Percentiles rank a stretch among this genome's conserved stretches.
These are phyloP conservation scores for Molorchus minor DNA, from an alignment of 2,888 invertebrate genomes.

Conservation along the genomic window DNA sequence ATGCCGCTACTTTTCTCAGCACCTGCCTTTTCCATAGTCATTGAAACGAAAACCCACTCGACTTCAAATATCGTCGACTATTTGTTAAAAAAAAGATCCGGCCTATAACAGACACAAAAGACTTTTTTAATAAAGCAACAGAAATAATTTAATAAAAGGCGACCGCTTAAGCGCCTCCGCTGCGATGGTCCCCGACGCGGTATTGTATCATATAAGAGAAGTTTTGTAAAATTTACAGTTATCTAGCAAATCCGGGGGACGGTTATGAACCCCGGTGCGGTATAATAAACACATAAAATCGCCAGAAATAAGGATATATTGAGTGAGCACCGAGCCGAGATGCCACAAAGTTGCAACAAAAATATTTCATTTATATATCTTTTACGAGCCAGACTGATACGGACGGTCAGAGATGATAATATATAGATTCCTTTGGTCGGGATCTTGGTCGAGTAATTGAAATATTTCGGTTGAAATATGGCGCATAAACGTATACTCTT, in stretches of 20 bases:
- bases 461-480: slow-evolving; percentile 60
- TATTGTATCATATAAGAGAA: slow-evolving; percentile 51
- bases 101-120: slow-evolving; percentile 27
- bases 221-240: slow-evolving; percentile 58
- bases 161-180: background rate
- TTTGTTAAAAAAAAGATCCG: slow-evolving; percentile 21
- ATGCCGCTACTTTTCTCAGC: too few relatives aligned
- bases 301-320: slow-evolving; percentile 65
- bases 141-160: slow-evolving; percentile 50
- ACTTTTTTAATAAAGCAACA: slow-evolving; percentile 37
- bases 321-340: slow-evolving; percentile 59
- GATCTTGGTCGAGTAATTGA: slow-evolving; percentile 59
- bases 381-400: slow-evolving; percentile 58
- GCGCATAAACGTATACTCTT: slow-evolving; percentile 56
- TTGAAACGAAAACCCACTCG: background rate
- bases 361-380: slow-evolving; percentile 63
- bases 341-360: slow-evolving; percentile 58
- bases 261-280: slow-evolving; percentile 62
- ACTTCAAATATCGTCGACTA: slow-evolving; percentile 4
- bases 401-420: slow-evolving; percentile 56
- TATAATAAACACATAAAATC: slow-evolving; percentile 65
- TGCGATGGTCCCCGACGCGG: background rate
- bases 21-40: too few relatives aligned
- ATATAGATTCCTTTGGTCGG: slow-evolving; percentile 54
- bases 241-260: slow-evolving; percentile 58